Evolutionary conservation across 2,888 invertebrate species (phyloP).

Genomic region (Tipula helvola): DNA sequence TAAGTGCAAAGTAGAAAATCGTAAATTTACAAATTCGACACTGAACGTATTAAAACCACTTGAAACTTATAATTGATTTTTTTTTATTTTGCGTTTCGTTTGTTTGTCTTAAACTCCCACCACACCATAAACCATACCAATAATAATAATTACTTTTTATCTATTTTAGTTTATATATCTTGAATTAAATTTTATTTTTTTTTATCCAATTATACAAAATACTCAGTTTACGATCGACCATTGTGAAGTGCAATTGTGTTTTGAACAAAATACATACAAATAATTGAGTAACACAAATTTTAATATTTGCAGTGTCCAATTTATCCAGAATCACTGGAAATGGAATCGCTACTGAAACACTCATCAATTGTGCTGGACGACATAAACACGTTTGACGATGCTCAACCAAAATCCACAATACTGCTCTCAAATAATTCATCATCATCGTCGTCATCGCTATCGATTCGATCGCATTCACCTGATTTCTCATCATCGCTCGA

Average conservation of each 20-base stretch:
- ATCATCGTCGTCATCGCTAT: not conserved
- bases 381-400: not conserved
- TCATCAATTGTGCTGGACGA: not conserved
- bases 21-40: not conserved
- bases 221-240: not conserved
- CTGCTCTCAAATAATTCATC: not conserved
- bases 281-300: not conserved
- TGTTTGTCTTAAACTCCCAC: not conserved
- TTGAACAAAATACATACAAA: not conserved
- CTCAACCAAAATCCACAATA: not conserved
- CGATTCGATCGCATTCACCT: slow-evolving; percentile 5
- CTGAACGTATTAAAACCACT: not conserved
- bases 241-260: not conserved
- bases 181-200: not conserved
- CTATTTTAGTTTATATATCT: not conserved
- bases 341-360: not conserved
- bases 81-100: not conserved
- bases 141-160: not conserved
- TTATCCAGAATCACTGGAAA: not conserved
- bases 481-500: not conserved
- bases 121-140: not conserved
- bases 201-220: not conserved
- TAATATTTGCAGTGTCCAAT: not conserved
- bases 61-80: not conserved
- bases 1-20: not conserved